Evolutionary conservation across 2,797 vertebrate genomes (phyloP).

Genomic region (Sebastes ruberrimus): DNA sequence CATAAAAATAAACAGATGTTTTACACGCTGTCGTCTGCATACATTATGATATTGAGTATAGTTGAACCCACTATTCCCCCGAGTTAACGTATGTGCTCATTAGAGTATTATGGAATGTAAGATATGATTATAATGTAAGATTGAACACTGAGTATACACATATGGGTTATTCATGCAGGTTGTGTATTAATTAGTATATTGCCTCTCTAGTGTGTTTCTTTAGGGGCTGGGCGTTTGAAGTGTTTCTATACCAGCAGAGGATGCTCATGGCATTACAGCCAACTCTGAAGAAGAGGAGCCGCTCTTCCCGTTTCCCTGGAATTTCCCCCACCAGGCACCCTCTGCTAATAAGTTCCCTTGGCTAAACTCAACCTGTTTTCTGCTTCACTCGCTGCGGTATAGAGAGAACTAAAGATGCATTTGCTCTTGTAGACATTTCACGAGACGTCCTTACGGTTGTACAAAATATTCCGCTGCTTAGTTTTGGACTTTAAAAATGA

Average conservation of each 20-base stretch:
- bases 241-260: constrained; percentile 73
- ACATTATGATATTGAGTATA: constrained; percentile 18
- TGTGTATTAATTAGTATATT: constrained; percentile 65
- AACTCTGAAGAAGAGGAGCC: constrained; percentile 42
- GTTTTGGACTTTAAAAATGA: constrained; percentile 12
- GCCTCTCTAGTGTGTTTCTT: constrained; percentile 59
- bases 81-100: constrained; percentile 35
- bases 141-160: constrained; percentile 32
- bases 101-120: constrained; percentile 27
- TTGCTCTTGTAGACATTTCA: constrained; percentile 35
- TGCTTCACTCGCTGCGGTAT: constrained; percentile 47
- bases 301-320: constrained; percentile 52
- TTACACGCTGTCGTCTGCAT: constrained; percentile 57
- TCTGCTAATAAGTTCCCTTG: constrained; percentile 76
- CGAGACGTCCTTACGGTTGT: neutral
- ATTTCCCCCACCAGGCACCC: constrained; percentile 63
- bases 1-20: constrained; percentile 34
- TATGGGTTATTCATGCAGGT: constrained; percentile 65
- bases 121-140: constrained; percentile 30
- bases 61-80: neutral
- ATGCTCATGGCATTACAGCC: constrained; percentile 73
- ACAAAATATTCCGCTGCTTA: constrained; percentile 23
- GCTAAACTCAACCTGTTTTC: constrained; percentile 68
- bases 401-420: constrained; percentile 46
- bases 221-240: constrained; percentile 63